phyloP scores from a whole-genome alignment of 2,888 invertebrate species.

The Gasteruption jaculator region DNA sequence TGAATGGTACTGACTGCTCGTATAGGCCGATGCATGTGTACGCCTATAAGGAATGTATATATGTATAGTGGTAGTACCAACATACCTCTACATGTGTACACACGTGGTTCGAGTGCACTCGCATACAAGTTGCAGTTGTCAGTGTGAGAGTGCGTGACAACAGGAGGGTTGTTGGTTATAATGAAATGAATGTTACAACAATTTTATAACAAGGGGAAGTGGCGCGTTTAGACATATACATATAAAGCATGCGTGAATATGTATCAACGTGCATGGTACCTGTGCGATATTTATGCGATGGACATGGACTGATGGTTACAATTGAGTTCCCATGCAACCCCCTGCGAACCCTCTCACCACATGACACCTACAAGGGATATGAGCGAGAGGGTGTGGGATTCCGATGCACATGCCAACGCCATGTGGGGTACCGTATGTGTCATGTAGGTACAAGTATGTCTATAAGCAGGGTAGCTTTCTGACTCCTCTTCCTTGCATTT shows the following conservation, averaged over 20 bases:
- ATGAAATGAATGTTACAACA: constrained; percentile 30
- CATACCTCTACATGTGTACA: no score
- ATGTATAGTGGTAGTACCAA: no score
- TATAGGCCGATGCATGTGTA: no score
- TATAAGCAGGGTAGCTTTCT: no score
- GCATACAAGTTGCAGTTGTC: no score
- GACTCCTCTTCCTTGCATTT: no score
- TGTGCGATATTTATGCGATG: constrained; percentile 15
- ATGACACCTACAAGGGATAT: constrained; percentile 42
- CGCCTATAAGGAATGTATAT: no score
- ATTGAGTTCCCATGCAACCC: constrained; percentile 48
- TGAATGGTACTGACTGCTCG: constrained; percentile 29
- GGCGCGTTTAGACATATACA: constrained; percentile 18
- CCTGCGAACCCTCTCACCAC: constrained; percentile 45
- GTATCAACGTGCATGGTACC: not conserved
- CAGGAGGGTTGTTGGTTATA: no score
- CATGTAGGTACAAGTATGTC: no score
- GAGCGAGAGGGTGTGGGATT: constrained; percentile 31
- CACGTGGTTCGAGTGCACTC: no score
- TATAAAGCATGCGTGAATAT: constrained; percentile 2
- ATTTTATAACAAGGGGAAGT: constrained; percentile 28
- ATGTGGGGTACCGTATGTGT: constrained; percentile 26
- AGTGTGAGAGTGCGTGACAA: no score
- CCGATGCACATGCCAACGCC: constrained; percentile 44
- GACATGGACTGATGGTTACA: constrained; percentile 44